phyloP scores from a whole-genome alignment of 2,888 invertebrate genomes.

The Plagodis dolabraria region DNA sequence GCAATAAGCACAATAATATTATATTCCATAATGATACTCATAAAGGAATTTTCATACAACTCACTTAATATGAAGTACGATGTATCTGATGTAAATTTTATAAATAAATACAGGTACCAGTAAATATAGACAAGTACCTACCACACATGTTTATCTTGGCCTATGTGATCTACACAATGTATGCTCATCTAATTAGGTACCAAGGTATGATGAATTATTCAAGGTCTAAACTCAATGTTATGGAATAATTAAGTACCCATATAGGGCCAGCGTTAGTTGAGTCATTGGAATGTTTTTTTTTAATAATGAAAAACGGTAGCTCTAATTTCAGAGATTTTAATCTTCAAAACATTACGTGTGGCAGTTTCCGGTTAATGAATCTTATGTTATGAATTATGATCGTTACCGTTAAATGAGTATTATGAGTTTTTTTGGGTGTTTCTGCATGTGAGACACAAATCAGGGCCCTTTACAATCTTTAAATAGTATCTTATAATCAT shows the following conservation, averaged over 20 bases:
- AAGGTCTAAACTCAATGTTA: conserved; percentile 40
- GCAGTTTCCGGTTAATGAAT: too few relatives aligned
- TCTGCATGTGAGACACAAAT: too few relatives aligned
- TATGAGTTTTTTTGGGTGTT: too few relatives aligned
- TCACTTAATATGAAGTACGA: conserved; percentile 7
- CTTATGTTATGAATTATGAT: too few relatives aligned
- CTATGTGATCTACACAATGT: conserved; percentile 32
- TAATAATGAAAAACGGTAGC: too few relatives aligned
- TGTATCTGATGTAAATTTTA: conserved; percentile 20
- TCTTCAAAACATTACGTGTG: too few relatives aligned
- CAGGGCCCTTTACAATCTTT: too few relatives aligned
- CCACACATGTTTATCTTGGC: conserved; percentile 26
- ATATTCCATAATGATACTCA: not conserved
- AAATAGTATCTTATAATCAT: too few relatives aligned
- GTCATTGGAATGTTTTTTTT: too few relatives aligned
- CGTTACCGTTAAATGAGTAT: too few relatives aligned
- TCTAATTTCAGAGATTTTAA: too few relatives aligned
- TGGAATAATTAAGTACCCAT: conserved; percentile 39
- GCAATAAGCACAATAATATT: conserved; percentile 11
- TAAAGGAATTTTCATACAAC: conserved; percentile 1
- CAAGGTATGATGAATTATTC: conserved; percentile 30
- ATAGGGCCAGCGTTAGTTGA: conserved; percentile 13
- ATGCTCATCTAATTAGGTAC: conserved; percentile 35
- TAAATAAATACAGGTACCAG: conserved; percentile 18
- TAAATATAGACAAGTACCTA: conserved; percentile 7